These are phyloP conservation scores for Myzus persicae DNA, from an alignment of 1,140 invertebrate species.

Conservation along the genomic window DNA sequence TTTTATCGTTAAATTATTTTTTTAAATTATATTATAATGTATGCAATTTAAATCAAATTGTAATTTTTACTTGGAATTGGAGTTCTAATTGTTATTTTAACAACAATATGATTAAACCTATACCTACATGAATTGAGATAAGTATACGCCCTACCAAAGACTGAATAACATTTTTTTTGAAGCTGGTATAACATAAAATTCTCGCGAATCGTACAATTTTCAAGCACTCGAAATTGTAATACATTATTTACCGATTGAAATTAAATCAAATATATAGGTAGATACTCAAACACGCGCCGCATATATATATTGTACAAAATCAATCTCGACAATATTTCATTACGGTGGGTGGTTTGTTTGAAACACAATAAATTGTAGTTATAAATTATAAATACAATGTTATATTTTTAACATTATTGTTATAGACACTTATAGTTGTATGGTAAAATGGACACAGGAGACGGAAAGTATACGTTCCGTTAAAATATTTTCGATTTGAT, in stretches of 20 bases:
- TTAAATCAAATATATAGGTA: not conserved
- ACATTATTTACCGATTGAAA: not conserved
- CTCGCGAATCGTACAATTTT: not conserved
- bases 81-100: not conserved
- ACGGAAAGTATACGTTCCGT: not conserved
- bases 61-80: not conserved
- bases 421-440: not conserved
- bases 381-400: too few species aligned
- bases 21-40: too few species aligned
- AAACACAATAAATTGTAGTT: not conserved
- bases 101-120: too few species aligned
- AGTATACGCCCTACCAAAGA: not conserved
- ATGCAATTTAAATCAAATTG: not conserved
- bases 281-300: rapidly evolving
- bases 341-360: not conserved
- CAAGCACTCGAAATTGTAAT: not conserved
- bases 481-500: not conserved
- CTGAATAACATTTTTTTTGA: not conserved
- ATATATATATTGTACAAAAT: too few species aligned
- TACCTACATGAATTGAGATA: not conserved
- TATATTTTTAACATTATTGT: not conserved
- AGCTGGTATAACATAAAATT: not conserved
- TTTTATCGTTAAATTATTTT: too few species aligned
- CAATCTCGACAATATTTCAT: not conserved
- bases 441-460: not conserved